phyloP scores from a whole-genome alignment of 2,797 vertebrate species.

The Anolis apletophallus region DNA sequence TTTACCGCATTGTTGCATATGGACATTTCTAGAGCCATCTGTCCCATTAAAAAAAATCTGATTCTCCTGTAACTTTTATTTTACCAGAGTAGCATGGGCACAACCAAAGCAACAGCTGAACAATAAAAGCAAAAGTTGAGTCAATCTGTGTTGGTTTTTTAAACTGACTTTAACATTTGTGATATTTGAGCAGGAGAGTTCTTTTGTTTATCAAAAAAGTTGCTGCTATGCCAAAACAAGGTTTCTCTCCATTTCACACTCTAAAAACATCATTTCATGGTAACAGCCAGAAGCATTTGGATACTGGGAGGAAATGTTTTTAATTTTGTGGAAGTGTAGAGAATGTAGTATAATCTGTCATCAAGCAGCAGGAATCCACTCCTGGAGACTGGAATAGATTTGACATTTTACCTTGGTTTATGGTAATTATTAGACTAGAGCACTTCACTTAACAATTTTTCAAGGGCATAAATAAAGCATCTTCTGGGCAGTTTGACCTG shows the following conservation, averaged over 20 bases:
- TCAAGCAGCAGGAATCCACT: conserved; percentile 52
- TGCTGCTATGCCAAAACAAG: conserved; percentile 12
- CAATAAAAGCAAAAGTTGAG: conserved; percentile 29
- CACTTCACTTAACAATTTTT: conserved; percentile 22
- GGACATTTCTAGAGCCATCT: background rate
- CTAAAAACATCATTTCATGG: background rate
- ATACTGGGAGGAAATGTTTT: conserved; percentile 33
- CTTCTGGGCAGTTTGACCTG: conserved; percentile 30
- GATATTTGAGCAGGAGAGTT: conserved; percentile 23
- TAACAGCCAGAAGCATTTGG: conserved; percentile 35
- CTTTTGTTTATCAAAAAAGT: conserved; percentile 15
- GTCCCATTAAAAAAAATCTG: conserved; percentile 3
- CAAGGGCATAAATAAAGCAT: conserved; percentile 39
- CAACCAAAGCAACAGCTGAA: background rate
- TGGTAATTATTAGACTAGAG: conserved; percentile 12
- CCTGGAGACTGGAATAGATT: conserved; percentile 46
- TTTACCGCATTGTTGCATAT: background rate
- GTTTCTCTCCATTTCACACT: conserved; percentile 28
- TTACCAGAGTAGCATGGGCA: background rate
- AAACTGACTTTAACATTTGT: background rate
- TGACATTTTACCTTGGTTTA: conserved; percentile 49
- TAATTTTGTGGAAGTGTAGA: conserved; percentile 44
- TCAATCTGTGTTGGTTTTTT: background rate
- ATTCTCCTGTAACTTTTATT: background rate
- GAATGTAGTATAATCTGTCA: conserved; percentile 47